These are phyloP conservation scores for Formica aserva DNA, from an alignment of 2,888 invertebrate species.

Conservation along the genomic window DNA sequence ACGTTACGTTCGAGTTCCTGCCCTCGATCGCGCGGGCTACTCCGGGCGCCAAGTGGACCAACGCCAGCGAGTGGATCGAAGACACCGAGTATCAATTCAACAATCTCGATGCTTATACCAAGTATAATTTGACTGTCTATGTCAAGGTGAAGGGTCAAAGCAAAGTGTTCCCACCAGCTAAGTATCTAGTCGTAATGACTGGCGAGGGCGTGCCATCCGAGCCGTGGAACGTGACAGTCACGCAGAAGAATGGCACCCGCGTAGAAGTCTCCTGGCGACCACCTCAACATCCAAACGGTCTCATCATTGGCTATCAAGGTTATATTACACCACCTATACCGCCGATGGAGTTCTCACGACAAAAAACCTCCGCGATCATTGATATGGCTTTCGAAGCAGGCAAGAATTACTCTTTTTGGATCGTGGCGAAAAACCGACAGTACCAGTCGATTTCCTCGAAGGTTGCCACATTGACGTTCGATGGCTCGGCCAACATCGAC, in stretches of 20 bases:
- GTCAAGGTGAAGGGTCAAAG: slow-evolving; percentile 88
- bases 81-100: slow-evolving; percentile 88
- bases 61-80: slow-evolving; percentile 88
- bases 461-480: slow-evolving; percentile 88
- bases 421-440: slow-evolving; percentile 89
- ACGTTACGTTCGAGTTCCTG: slow-evolving; percentile 88
- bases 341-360: slow-evolving; percentile 84
- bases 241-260: slow-evolving; percentile 89
- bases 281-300: slow-evolving; percentile 89
- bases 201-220: slow-evolving; percentile 90
- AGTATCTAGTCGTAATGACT: slow-evolving; percentile 88
- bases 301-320: slow-evolving; percentile 89
- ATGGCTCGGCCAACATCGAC: slow-evolving; percentile 89
- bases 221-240: slow-evolving; percentile 89
- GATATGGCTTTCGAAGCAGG: slow-evolving; percentile 87
- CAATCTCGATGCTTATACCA: slow-evolving; percentile 89
- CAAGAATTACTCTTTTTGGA: slow-evolving; percentile 91
- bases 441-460: slow-evolving; percentile 89
- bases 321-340: slow-evolving; percentile 89
- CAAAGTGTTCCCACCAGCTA: slow-evolving; percentile 89
- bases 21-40: slow-evolving; percentile 89
- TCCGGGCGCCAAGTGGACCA: slow-evolving; percentile 87
- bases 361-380: slow-evolving; percentile 87
- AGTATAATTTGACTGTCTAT: slow-evolving; percentile 93
- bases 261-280: slow-evolving; percentile 90